Evolutionary conservation across 2,113 vertebrate genomes (phyloP), one percentile per base, ranked within the genome.

Genomic region (Cyphomyrus plagiostoma): DNA sequence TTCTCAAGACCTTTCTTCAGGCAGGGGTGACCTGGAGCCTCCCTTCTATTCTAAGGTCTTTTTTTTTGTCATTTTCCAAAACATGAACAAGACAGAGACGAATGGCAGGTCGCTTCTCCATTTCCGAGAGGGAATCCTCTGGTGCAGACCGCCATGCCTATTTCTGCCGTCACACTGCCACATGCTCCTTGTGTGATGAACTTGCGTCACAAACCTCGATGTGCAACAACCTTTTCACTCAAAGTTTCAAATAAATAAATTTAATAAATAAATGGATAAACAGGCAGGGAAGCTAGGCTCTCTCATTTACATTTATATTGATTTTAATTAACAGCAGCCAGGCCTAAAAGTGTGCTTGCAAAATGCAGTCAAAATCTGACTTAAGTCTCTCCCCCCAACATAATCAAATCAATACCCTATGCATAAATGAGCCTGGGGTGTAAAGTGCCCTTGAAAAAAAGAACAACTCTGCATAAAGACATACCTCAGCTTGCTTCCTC

Each of bases 251-350:
- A 70, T 70, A 70, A 70, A 70, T n/a, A 30, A 30, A 70, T 70
- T 70, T 30, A 70, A 70, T 70, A 70, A 70, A 70, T 70, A 48
- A 48, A 48, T 45, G 21, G 82, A 48, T 23, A 17, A 48, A 48
- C 9, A 48, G 48, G 21, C 8, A 46, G 39, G 42, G 21, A 84
- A 84, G 7, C 35, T 42, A 82, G 30, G 88, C 45, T 48, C 49
- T 90, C 0, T 87, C 82, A 90, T 30, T 82, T 90, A 15, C 85
- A 88, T 62, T 26, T 90, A 89, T 53, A 89, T 49, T 89, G 42
- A 77, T 89, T 89, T 45, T 53, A 26, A 48, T 89, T 89, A 83
- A 85, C 74, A 39, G 80, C 26, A 39, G 53, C 52, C 52, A 56
- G 89, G 87, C 83, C 83, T 17, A 89, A 21, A 91, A 90, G 88